Evolutionary conservation across 2,113 vertebrate species (phyloP), one percentile per base, ranked within the genome.

Genomic region (Tupaia chinensis): DNA sequence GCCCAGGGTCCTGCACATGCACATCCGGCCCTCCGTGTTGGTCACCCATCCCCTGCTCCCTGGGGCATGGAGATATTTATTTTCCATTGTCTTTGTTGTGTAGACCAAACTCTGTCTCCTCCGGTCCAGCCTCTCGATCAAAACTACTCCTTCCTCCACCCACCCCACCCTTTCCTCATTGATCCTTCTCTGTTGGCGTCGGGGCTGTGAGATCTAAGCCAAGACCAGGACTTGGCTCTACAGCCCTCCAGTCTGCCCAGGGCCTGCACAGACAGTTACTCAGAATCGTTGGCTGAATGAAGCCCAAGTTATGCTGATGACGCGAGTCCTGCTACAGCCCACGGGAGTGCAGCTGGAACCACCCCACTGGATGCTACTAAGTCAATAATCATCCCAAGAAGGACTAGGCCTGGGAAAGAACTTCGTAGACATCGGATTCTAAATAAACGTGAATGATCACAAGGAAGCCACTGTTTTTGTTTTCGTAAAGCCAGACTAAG

Each of bases 1-100:
- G 3, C 53, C 5, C 16, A 0, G 1, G 3, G 22, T 16, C 66
- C 13, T 20, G 44, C 27, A 44, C 23, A 10, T 0, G 19, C 4
- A 63, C 58, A 11, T 5, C 3, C 25, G 44, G 23, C 32, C 25
- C 23, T 73, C 63, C 0, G 0, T 1, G 7, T 60, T 17, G 9
- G 65, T 61, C 25, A 0, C 66, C 69, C 32, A 63, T 32, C 65
- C 53, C 16, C 54, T 12, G 2, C n/a, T 32, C 13, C 29, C 69
- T 78, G 80, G 69, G 44, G n/a, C 60, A 56, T 61, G 70, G 58
- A 44, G 29, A 56, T 65, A n/a, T 73, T 70, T 22, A 29, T 6
- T 22, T 69, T 29, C 74, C 66, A 15, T 0, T 58, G 15, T 29
- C 63, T 87, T 63, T 25, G 34, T 19, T 8, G 0, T 29, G 9